Base-by-base conservation (phyloP, 2,113 vertebrate species). In the Pluvialis apricaria region DNA sequence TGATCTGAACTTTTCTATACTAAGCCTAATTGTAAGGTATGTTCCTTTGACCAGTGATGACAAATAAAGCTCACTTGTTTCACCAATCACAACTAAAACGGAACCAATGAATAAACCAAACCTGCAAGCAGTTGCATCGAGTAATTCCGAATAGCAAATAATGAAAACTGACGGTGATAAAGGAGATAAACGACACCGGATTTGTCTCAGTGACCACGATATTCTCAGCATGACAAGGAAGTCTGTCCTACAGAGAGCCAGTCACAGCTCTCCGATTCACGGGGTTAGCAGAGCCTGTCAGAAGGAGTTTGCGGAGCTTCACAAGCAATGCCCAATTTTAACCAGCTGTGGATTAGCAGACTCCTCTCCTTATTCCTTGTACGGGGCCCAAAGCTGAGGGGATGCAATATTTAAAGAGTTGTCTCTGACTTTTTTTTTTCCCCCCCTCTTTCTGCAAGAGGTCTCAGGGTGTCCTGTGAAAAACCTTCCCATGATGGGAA, bases 71-170 rank as follows among this genome's bases (percentile, higher is more conserved):
- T 13, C 49, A 51, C 49, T 51, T 51, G 22, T 51, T 51, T 25
- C 49, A 51, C 49, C 49, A 51, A 25, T 34, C 64, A 32, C 31
- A 62, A 14, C 15, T 51, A 17, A 55, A 91, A 64, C 4, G 31
- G 38, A 81, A 78, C 26, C 72, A 4, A 11, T 6, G 4, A 90
- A 66, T 32, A 83, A 68, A 71, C 15, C 31, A 61, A 72, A 92
- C 32, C 28, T 40, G 38, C 9, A 40, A 34, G 45, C 22, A 79
- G 28, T 1, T 45, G 2, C 60, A 16, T 2, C 0, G 0, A 72
- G 8, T 52, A 77, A 81, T n/a, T 54, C 45, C 42, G 25, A 70
- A 51, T 0, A 70, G 26, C 10, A 68, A 38, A 34, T 22, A 0
- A 2, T 10, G 40, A 73, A 78, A 91, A 49, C 26, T 34, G 68